Conservation (phyloP, 2,113 vertebrate species). For the Pterophyllum scalare region DNA sequence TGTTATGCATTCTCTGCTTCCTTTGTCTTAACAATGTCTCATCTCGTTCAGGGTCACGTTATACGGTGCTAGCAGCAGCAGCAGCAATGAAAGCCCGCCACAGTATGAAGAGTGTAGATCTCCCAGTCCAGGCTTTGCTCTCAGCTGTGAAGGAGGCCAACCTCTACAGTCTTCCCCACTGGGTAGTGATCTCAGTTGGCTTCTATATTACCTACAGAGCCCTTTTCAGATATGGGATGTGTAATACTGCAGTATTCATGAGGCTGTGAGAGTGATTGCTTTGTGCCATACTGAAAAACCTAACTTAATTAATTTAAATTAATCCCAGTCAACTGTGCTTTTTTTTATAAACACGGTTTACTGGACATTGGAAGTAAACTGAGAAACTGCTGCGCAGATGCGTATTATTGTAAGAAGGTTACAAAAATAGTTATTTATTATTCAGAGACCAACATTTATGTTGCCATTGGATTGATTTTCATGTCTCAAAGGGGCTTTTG, state of each 20-base stretch:
- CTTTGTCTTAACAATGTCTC: slow-evolving; percentile 6
- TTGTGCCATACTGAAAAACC: not conserved
- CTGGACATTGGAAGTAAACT: not conserved
- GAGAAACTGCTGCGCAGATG: not conserved
- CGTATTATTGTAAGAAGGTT: not conserved
- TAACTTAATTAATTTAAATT: not conserved
- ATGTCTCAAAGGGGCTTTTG: slow-evolving; percentile 9
- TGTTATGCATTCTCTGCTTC: not conserved
- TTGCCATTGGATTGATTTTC: not conserved
- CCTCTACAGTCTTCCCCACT: slow-evolving; percentile 85
- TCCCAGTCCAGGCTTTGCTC: slow-evolving; percentile 70
- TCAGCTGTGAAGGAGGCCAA: slow-evolving; percentile 81
- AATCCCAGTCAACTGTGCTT: not conserved
- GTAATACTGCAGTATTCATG: not conserved
- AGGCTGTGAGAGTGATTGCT: not conserved
- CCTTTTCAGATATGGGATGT: not conserved
- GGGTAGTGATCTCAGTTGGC: slow-evolving; percentile 73
- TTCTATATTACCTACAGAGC: not conserved
- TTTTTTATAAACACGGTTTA: not conserved
- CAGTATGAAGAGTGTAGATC: slow-evolving; percentile 77
- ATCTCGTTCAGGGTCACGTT: slow-evolving; percentile 77
- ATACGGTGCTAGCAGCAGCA: slow-evolving; percentile 70
- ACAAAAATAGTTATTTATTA: not conserved
- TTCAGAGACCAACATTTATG: not conserved
- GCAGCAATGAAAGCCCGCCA: slow-evolving; percentile 79